A percentile compares a stretch with the other conserved stretches of the same genome.
phyloP scores from a whole-genome alignment of 1,140 invertebrate species.

The Euglossa dilemma region DNA sequence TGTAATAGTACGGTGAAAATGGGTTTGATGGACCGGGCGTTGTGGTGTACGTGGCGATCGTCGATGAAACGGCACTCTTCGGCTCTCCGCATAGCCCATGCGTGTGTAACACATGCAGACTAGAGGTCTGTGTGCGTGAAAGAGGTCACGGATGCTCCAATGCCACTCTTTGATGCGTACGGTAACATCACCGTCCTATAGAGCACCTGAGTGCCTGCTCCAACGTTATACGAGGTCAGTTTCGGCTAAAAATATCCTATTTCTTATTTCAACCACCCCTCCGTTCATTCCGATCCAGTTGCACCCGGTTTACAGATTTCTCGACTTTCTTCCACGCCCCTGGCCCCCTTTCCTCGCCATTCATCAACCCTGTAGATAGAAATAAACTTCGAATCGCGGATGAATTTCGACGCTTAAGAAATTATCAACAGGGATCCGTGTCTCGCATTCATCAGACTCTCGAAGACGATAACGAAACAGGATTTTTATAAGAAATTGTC shows the following conservation, averaged over 20 bases:
- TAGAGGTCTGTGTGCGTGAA: not conserved
- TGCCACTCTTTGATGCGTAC: slow-evolving; percentile 14
- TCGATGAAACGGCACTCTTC: slow-evolving; percentile 35
- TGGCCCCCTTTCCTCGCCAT: too few relatives aligned
- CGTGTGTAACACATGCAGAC: not conserved
- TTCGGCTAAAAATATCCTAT: slow-evolving; percentile 22
- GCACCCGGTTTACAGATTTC: not conserved
- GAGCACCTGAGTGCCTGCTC: not conserved
- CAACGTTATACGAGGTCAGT: not conserved
- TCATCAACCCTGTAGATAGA: too few relatives aligned
- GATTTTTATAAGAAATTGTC: too few relatives aligned
- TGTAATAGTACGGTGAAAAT: slow-evolving; percentile 44
- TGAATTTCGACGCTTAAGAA: too few relatives aligned
- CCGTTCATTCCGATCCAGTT: not conserved
- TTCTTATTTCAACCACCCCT: not conserved
- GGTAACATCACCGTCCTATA: not conserved
- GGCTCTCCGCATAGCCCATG: not conserved
- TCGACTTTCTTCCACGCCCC: too few relatives aligned
- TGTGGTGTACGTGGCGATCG: not conserved
- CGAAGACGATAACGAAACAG: too few relatives aligned
- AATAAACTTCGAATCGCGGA: too few relatives aligned
- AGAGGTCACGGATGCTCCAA: not conserved
- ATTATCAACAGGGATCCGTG: too few relatives aligned
- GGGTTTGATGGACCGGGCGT: slow-evolving; percentile 36
- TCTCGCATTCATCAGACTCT: too few relatives aligned